Conservation (phyloP, 2,888 invertebrate genomes). For the Gymnosoma rotundatum region DNA sequence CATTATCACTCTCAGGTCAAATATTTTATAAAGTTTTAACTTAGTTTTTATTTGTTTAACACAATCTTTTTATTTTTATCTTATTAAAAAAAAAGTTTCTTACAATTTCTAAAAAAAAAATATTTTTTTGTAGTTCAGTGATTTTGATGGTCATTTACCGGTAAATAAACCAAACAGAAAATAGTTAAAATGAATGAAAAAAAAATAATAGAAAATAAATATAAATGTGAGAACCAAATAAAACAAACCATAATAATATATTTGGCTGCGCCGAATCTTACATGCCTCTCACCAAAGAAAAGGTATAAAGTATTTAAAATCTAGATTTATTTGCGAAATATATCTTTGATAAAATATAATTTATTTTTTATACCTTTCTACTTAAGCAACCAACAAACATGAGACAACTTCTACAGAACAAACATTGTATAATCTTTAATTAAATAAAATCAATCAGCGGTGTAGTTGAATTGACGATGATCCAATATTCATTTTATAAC, state of each 20-base stretch:
- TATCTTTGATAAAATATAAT: too few species aligned
- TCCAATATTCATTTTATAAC: too few species aligned
- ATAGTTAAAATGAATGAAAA: slow-evolving; percentile 9
- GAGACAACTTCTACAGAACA: too few species aligned
- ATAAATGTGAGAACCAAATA: not conserved
- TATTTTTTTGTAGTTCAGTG: slow-evolving; percentile 65
- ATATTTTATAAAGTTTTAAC: slow-evolving; percentile 59
- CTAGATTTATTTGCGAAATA: too few species aligned
- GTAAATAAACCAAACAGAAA: slow-evolving; percentile 18
- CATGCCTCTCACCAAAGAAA: not conserved
- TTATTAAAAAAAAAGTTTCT: not conserved
- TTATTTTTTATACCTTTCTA: too few species aligned
- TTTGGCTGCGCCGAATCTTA: not conserved
- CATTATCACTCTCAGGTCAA: slow-evolving; percentile 55
- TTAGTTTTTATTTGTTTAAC: slow-evolving; percentile 19
- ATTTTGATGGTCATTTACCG: slow-evolving; percentile 65
- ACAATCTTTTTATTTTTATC: slow-evolving; percentile 12
- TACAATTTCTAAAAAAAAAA: slow-evolving; percentile 48
- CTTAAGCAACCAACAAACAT: too few species aligned
- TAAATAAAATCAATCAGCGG: too few species aligned
- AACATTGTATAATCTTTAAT: too few species aligned
- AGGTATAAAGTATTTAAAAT: too few species aligned
- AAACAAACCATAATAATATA: too few species aligned
- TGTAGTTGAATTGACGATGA: too few species aligned
- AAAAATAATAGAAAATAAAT: not conserved